A percentile compares a stretch with the other conserved stretches of the same genome.
Evolutionary conservation across 2,113 vertebrate genomes (phyloP).

Genomic region (Cynopterus brachyotis): DNA sequence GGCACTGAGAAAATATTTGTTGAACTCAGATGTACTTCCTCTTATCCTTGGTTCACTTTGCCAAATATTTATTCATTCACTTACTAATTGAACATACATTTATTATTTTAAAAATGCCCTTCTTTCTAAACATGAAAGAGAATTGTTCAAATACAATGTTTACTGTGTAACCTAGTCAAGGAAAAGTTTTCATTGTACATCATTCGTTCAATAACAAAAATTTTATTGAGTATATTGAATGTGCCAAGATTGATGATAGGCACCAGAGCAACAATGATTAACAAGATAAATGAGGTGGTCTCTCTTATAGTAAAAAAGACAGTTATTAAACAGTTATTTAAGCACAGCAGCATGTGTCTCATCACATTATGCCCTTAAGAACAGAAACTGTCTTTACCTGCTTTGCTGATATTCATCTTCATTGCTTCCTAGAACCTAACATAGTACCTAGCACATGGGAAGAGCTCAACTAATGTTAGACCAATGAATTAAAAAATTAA

Average conservation of each 20-base stretch:
- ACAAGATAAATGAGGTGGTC: not conserved
- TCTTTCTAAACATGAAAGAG: slow-evolving; percentile 14
- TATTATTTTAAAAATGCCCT: not conserved
- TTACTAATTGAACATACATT: not conserved
- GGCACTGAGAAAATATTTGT: slow-evolving; percentile 2
- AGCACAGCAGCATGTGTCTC: not conserved
- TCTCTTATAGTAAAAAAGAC: not conserved
- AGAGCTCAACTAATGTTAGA: not conserved
- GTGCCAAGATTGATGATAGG: not conserved
- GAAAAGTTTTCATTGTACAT: not conserved
- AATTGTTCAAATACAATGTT: not conserved
- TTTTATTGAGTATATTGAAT: not conserved
- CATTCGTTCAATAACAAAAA: slow-evolving; percentile 41
- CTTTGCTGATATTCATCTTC: not conserved
- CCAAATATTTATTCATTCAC: not conserved
- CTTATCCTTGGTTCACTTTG: not conserved
- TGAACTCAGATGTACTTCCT: not conserved
- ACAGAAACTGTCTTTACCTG: not conserved
- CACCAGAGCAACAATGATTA: not conserved
- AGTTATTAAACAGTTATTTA: not conserved
- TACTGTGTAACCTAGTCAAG: slow-evolving; percentile 34
- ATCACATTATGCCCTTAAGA: not conserved
- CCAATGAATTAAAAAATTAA: slow-evolving; percentile 20
- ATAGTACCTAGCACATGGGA: not conserved
- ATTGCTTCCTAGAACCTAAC: not conserved